phyloP scores from a whole-genome alignment of 2,888 invertebrate species.

The Drosophila planitibia region DNA sequence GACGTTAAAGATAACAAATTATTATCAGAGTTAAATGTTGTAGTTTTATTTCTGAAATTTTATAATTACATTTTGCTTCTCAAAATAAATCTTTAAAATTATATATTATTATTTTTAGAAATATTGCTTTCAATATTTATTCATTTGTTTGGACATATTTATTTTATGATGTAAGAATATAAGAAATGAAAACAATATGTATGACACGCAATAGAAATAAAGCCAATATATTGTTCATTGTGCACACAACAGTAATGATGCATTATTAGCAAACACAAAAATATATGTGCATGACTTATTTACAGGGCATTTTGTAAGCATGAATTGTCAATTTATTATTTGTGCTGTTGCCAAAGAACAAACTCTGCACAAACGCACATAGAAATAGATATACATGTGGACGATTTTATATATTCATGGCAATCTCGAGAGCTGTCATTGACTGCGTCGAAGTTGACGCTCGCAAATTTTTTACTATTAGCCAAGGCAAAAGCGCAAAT shows the following conservation, averaged over 20 bases:
- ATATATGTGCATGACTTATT: not conserved
- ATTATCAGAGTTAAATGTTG: not conserved
- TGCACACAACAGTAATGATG: not conserved
- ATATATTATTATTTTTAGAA: not conserved
- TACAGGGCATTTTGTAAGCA: slow-evolving; percentile 24
- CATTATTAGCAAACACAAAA: not conserved
- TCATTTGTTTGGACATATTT: not conserved
- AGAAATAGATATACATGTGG: slow-evolving; percentile 13
- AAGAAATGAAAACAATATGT: not conserved
- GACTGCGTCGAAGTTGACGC: slow-evolving; percentile 57
- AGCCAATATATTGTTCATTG: too few relatives aligned
- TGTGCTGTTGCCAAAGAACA: slow-evolving; percentile 9
- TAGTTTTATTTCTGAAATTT: not conserved
- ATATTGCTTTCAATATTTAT: not conserved
- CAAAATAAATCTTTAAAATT: not conserved
- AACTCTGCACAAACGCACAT: not conserved
- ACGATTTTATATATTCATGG: slow-evolving; percentile 67
- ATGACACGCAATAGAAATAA: not conserved
- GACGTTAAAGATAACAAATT: not conserved
- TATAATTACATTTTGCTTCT: too few relatives aligned
- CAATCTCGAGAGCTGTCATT: slow-evolving; percentile 75
- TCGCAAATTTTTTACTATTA: slow-evolving; percentile 71
- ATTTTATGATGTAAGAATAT: not conserved
- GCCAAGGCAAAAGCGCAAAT: slow-evolving; percentile 56
- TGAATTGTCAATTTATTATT: slow-evolving; percentile 9